These are phyloP conservation scores for Brachionus calyciflorus DNA, from an alignment of 1,140 invertebrate genomes.

Conservation along the genomic window DNA sequence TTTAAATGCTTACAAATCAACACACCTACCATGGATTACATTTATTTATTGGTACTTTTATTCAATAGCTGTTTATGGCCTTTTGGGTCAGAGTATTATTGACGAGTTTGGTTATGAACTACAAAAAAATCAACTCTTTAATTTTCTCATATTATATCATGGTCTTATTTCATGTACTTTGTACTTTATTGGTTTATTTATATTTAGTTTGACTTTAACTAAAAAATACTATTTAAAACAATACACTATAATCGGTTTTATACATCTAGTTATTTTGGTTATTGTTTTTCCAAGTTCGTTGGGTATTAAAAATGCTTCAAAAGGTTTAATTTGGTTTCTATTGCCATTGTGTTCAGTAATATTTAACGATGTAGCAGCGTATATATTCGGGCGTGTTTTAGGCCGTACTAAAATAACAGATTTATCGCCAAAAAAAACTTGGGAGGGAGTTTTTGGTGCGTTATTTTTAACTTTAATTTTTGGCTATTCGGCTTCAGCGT, in stretches of 20 bases:
- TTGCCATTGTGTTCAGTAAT: slow-evolving; percentile 97
- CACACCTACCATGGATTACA: slow-evolving; percentile 95
- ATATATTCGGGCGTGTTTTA: slow-evolving; percentile 98
- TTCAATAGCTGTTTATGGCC: slow-evolving; percentile 96
- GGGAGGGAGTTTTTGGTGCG: slow-evolving; percentile 96
- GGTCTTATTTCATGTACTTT: slow-evolving; percentile 94
- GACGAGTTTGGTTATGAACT: slow-evolving; percentile 92
- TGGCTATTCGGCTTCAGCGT: slow-evolving; percentile 78
- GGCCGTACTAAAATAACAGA: slow-evolving; percentile 97
- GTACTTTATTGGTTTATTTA: slow-evolving; percentile 93
- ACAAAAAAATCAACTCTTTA: slow-evolving; percentile 87
- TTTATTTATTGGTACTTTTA: slow-evolving; percentile 99
- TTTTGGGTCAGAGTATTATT: slow-evolving; percentile 92
- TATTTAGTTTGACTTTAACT: slow-evolving; percentile 92
- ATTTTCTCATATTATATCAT: slow-evolving; percentile 88
- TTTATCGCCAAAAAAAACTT: slow-evolving; percentile 94
- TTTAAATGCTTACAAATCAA: slow-evolving; percentile 93
- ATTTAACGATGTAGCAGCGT: slow-evolving; percentile 98
- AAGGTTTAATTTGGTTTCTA: slow-evolving; percentile 88
- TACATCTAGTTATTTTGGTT: slow-evolving; percentile 90
- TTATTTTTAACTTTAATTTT: slow-evolving; percentile 86
- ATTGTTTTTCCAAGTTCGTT: slow-evolving; percentile 95
- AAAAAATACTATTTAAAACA: slow-evolving; percentile 97
- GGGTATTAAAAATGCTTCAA: slow-evolving; percentile 95
- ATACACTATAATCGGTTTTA: slow-evolving; percentile 98